Evolutionary conservation across 2,113 vertebrate species (phyloP), one percentile per base, ranked within the genome.

Genomic region (Microcebus jonahi): DNA sequence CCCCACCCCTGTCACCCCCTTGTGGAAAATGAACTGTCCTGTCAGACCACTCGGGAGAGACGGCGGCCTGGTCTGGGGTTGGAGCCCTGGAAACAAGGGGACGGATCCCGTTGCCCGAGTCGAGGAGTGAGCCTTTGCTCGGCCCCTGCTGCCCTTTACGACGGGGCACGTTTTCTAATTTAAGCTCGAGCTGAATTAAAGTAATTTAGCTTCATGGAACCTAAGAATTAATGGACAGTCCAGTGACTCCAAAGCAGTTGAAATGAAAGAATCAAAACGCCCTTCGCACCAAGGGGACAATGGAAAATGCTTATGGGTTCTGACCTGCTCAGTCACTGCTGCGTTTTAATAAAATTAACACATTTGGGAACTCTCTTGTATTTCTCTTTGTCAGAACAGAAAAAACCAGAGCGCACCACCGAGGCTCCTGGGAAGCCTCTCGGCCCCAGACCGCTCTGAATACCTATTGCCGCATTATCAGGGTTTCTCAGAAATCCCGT

Each of bases 371-470:
- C 57, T 20, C 31, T 0, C 8, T 10, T 39, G 23, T 36, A 15
- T 25, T 94, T 75, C 85, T 63, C 18, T 36, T 87, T 81, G 59
- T 70, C 31, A 14, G 95, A 91, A 87, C 76, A 53, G 55, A 61
- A 12, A 48, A 21, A n/a, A n/a, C 18, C 0, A 4, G 0, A 1
- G 1, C 0, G 3, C 5, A 1, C 50, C 57, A 0, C 59, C 34
- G 10, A 0, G 21, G 39, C 2, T 59, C 34, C 77, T 1, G 0
- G 88, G 21, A n/a, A 21, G 34, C 63, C 0, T 0, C 3, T 0
- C 2, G 0, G 12, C 23, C 45, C 68, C 55, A 0, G 45, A 29
- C 68, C 0, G 1, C 1, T 12, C 45, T 10, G 48, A 42, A 55
- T 31, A 34, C 77, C 70, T 12, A 8, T 27, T 18, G 31, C 23